Evolutionary conservation across 2,797 vertebrate genomes (phyloP).

Genomic region (Oreochromis mossambicus): DNA sequence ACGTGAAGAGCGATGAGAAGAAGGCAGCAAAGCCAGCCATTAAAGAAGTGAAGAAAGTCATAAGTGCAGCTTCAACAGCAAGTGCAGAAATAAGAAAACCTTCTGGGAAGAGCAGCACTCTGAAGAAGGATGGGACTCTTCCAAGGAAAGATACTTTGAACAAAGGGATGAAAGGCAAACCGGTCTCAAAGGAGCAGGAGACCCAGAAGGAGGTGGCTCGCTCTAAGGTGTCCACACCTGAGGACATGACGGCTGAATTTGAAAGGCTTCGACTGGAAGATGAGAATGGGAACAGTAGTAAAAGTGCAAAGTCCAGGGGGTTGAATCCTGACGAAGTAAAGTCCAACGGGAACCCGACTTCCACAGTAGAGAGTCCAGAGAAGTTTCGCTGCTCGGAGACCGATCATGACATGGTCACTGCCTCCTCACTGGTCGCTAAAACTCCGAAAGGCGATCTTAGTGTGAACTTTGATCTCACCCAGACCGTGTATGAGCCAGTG

Average conservation of each 20-base stretch:
- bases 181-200: slow-evolving; percentile 33
- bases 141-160: slow-evolving; percentile 71
- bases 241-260: slow-evolving; percentile 54
- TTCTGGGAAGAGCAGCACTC: slow-evolving; percentile 44
- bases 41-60: slow-evolving; percentile 65
- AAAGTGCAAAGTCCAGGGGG: background rate
- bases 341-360: background rate
- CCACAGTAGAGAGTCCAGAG: slow-evolving; percentile 66
- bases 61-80: background rate
- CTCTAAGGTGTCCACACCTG: slow-evolving; percentile 68
- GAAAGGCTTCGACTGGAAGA: slow-evolving; percentile 46
- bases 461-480: slow-evolving; percentile 78
- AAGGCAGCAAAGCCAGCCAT: slow-evolving; percentile 40
- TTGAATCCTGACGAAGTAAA: background rate
- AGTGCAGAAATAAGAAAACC: slow-evolving; percentile 62
- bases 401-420: background rate
- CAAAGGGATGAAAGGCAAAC: slow-evolving; percentile 59
- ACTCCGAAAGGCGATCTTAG: slow-evolving; percentile 75
- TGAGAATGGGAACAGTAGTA: slow-evolving; percentile 3
- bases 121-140: slow-evolving; percentile 64
- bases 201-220: slow-evolving; percentile 9
- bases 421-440: slow-evolving; percentile 62
- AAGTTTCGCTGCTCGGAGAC: slow-evolving; percentile 56
- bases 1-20: slow-evolving; percentile 67
- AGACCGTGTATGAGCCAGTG: slow-evolving; percentile 21